Percentiles rank a stretch among this genome's conserved stretches.
Conservation (phyloP, 2,888 invertebrate species). For the Metallyticus violacea region DNA sequence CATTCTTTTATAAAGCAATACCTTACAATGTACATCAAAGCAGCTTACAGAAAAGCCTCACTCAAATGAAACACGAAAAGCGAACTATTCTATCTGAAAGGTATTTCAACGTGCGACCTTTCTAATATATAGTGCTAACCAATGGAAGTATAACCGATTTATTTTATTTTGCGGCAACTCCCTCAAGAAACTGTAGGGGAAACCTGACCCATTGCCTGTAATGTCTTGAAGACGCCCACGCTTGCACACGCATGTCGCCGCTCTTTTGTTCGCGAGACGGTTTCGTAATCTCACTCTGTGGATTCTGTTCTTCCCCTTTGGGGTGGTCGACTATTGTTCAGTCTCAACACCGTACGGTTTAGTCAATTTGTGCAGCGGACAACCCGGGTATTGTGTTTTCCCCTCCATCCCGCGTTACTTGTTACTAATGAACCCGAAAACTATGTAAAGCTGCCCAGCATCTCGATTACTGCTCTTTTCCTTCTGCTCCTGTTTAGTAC, state of each 20-base stretch:
- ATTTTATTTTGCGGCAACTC: background rate
- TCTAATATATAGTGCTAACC: too few relatives aligned
- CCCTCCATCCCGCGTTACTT: background rate
- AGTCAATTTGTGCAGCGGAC: conserved; percentile 13
- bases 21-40: too few relatives aligned
- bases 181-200: background rate
- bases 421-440: background rate
- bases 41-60: too few relatives aligned
- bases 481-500: background rate
- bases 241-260: background rate
- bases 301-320: background rate
- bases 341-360: background rate
- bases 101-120: too few relatives aligned
- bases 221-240: background rate
- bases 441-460: background rate
- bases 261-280: background rate
- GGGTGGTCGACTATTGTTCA: background rate
- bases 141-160: too few relatives aligned
- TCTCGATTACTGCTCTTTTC: background rate
- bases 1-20: too few relatives aligned
- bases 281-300: background rate
- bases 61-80: too few relatives aligned
- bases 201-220: too few relatives aligned
- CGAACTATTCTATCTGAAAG: too few relatives aligned
- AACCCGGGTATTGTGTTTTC: conserved; percentile 1